A percentile compares a stretch with the other conserved stretches of the same genome.
Conservation (phyloP, 2,888 invertebrate genomes). For the Sarcophaga subvicina region DNA sequence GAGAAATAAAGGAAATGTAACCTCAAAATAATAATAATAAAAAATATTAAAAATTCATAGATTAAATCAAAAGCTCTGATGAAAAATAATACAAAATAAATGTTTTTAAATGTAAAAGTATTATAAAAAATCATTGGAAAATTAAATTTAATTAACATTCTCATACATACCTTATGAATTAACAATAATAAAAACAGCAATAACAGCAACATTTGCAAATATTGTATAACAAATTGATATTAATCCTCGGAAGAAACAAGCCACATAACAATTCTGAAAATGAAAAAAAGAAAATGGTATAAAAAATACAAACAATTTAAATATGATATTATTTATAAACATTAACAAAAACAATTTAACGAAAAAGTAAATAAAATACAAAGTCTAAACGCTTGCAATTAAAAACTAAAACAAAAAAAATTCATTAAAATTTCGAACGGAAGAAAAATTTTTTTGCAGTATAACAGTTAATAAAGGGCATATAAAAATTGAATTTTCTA, state of each 20-base stretch:
- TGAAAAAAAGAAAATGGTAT: too few species aligned
- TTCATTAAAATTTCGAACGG: too few species aligned
- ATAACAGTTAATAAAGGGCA: too few species aligned
- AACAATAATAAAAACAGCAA: not conserved
- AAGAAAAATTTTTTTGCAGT: too few species aligned
- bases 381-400: too few species aligned
- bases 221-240: not conserved
- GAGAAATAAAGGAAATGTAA: slow-evolving; percentile 7
- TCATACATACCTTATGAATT: slow-evolving; percentile 21
- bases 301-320: too few species aligned
- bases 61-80: slow-evolving; percentile 31
- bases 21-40: slow-evolving; percentile 21
- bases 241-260: not conserved
- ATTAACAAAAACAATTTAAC: too few species aligned
- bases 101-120: slow-evolving; percentile 64
- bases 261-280: too few species aligned
- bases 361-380: too few species aligned
- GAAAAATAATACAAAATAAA: slow-evolving; percentile 31
- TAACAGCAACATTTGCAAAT: not conserved
- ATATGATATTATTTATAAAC: too few species aligned
- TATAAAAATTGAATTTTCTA: too few species aligned
- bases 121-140: slow-evolving; percentile 35
- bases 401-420: too few species aligned
- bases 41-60: slow-evolving; percentile 33
- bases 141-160: not conserved